Conservation (phyloP, 2,797 vertebrate species). For the Pseudotriccus pelzelni region DNA sequence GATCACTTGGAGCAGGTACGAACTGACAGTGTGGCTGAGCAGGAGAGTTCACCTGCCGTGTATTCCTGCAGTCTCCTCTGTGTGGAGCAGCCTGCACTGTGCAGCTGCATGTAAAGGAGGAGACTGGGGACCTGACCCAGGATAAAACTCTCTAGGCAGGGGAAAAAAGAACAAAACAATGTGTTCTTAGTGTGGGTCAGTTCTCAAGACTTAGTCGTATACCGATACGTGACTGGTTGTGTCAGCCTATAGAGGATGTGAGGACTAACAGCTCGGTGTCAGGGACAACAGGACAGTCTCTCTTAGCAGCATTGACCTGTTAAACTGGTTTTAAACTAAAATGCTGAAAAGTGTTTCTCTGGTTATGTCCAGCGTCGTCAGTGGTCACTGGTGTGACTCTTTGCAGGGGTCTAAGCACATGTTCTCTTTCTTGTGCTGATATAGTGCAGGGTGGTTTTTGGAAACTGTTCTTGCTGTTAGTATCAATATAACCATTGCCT, state of each 20-base stretch:
- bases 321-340: background rate
- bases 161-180: background rate
- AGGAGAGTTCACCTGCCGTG: background rate
- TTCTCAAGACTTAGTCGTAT: background rate
- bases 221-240: accelerated
- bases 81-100: background rate
- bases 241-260: background rate
- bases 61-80: background rate
- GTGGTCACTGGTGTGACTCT: background rate
- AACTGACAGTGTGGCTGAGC: background rate
- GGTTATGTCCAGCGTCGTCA: background rate
- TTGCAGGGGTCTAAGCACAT: background rate
- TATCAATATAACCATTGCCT: background rate
- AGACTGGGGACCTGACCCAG: background rate
- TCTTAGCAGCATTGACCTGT: background rate
- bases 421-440: background rate
- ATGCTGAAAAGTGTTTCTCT: background rate
- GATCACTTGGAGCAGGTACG: background rate
- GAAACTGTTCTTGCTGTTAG: background rate
- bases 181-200: background rate
- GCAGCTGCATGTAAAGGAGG: background rate
- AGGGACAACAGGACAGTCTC: background rate
- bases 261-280: accelerated
- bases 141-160: background rate
- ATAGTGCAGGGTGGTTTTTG: background rate